Evolutionary conservation across 2,113 vertebrate genomes (phyloP).

Genomic region (Oreotragus oreotragus): DNA sequence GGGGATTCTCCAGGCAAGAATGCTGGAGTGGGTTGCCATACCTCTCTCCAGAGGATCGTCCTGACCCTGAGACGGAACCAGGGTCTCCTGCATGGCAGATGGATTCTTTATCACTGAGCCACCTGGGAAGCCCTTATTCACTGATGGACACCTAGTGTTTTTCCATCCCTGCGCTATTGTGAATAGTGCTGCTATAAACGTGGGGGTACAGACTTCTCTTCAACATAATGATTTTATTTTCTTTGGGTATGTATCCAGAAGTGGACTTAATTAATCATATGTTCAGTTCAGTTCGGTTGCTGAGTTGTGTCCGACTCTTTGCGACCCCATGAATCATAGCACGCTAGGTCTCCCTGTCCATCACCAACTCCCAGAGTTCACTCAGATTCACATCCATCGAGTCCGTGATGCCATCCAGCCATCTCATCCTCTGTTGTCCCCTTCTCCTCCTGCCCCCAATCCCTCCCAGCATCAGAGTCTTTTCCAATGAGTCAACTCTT

Average conservation of each 20-base stretch:
- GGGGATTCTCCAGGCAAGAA: background rate
- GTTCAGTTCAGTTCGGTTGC: no score
- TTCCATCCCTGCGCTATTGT: background rate
- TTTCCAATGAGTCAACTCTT: no score
- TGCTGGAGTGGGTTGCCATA: background rate
- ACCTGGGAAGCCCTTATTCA: background rate
- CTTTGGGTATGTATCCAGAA: background rate
- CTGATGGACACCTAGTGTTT: no score
- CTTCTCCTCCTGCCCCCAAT: no score
- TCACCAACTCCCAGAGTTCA: no score
- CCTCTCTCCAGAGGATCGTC: background rate
- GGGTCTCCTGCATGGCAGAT: background rate
- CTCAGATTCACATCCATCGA: no score
- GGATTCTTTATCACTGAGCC: background rate
- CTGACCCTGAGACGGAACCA: background rate
- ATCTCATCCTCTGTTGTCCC: no score
- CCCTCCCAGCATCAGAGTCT: no score
- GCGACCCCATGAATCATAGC: no score
- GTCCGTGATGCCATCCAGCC: no score
- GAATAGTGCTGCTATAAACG: background rate
- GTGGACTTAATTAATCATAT: background rate
- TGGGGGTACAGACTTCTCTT: background rate
- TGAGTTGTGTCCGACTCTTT: no score
- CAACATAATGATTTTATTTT: background rate
- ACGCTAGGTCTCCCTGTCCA: no score